Evolutionary conservation across 1,140 invertebrate species (phyloP), one percentile per base, ranked within the genome.

Genomic region (Papilio glaucus): DNA sequence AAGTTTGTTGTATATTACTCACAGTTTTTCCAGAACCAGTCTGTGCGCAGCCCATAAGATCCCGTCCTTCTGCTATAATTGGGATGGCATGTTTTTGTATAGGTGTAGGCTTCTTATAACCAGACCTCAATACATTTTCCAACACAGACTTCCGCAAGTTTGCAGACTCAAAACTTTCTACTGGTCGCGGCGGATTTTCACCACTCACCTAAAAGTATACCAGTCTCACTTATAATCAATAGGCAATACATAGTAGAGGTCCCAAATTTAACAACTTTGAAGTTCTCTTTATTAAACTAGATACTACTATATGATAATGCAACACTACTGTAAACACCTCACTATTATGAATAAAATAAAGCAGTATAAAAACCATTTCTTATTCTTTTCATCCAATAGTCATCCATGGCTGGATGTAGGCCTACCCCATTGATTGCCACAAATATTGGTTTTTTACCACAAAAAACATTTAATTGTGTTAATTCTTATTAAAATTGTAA

Each of bases 31-130:
- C 99, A 0, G 98, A 99, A 0, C 99, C 99, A 42, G 99, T 99
- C 92, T 99, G 98, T 0, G 99, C 98, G 89, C 98, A 99, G 0
- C 96, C 98, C 98, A 99, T 99, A 8, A 99, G 80, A 94, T 99
- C 98, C 60, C 97, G 89, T 5, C 96, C 96, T 0, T 73, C 91
- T 84, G 96, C 88, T 42, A 99, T 96, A 13, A 97, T 96, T 0
- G 98, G 98, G 60, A 99, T 96, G 0, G 97, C 95, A 77, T 97
- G 94, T 82, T 98, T 98, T 85, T 99, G 99, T 42, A 99, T 96
- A 0, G 98, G 98, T 0, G 98, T 99, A 0, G 98, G 98, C 79
- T 95, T 96, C 0, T 80, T 95, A 85, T 99, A 99, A 0, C 96
- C 95, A 0, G 97, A 96, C 79, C 96, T 97, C 1, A 91, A 83